A percentile compares a stretch with the other conserved stretches of the same genome.
These are phyloP conservation scores for Coregonus ussuriensis DNA, from an alignment of 2,797 vertebrate species.

Conservation along the genomic window DNA sequence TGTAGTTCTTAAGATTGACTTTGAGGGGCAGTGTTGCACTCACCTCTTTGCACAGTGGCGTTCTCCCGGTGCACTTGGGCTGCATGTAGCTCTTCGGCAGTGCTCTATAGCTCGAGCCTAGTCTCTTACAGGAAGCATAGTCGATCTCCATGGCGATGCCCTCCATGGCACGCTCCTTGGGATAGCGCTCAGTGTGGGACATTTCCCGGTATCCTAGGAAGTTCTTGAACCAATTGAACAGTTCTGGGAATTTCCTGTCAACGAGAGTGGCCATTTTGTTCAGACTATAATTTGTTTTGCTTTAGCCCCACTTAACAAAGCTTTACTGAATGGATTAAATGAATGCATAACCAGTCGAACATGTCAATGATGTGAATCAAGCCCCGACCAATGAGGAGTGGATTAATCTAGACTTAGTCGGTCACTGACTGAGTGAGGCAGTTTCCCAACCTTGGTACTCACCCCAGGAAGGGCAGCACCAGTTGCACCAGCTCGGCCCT, in stretches of 20 bases:
- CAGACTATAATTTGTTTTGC: not conserved
- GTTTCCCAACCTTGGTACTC: conserved; percentile 50
- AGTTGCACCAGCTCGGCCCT: conserved; percentile 95
- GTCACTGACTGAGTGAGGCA: conserved; percentile 5
- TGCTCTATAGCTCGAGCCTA: conserved; percentile 97
- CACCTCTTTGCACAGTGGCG: conserved; percentile 86
- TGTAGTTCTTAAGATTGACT: not conserved
- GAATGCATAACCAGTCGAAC: not conserved
- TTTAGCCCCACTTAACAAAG: not conserved
- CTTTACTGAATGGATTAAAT: not conserved
- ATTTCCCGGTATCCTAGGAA: conserved; percentile 97
- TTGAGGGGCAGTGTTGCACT: not conserved
- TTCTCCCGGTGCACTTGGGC: conserved; percentile 95
- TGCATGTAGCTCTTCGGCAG: conserved; percentile 98
- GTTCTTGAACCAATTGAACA: conserved; percentile 99
- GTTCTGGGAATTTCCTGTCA: conserved; percentile 94
- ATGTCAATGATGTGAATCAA: not conserved
- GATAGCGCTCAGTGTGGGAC: conserved; percentile 89
- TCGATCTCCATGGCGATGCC: conserved; percentile 99
- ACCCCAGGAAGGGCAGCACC: conserved; percentile 97
- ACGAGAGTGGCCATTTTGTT: not conserved
- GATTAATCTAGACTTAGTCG: not conserved
- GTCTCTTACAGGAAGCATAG: conserved; percentile 95
- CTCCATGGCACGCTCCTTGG: conserved; percentile 94
- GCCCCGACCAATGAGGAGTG: not conserved